Base-by-base conservation (phyloP, 2,888 invertebrate species). In the Netelia virgata region DNA sequence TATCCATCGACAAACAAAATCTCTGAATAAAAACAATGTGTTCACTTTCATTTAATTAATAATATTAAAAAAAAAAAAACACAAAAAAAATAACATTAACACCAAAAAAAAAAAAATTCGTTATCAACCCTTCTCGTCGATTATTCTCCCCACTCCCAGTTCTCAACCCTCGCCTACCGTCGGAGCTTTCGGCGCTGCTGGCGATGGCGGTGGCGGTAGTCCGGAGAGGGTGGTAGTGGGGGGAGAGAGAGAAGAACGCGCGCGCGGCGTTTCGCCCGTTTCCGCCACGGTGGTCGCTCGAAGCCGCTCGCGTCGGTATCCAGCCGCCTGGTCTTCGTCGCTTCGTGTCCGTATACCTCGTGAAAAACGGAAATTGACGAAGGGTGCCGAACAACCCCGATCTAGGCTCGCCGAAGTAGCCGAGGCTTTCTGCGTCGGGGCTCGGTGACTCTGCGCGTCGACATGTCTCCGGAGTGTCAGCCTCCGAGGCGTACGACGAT, bases 391-490 rank as follows among this genome's bases (percentile, higher is more conserved):
- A 81, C 84, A 64, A 16, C 81, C 79, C 86, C 90, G 89, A 87
- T 16, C 83, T 10, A 82, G 50, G 53, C 78, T 86, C 88, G 84
- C 85, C 86, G 85, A 84, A 72, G 85, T 70, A 76, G 73, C 87
- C 80, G 86, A 87, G 28, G 88, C 86, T 83, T 88, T 88, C 86
- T 86, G 87, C 87, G 87, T 88, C 88, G 89, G 78, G 83, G 87
- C 64, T 80, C 78, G 63, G 83, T 73, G 70, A 82, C 82, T 85
- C 78, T 85, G 84, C 86, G 87, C 87, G 83, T 86, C 89, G 91
- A 90, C 89, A 90, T 89, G 90, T 91, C 89, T 88, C 88, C 89
- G 88, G 87, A 86, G 88, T 79, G 79, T 88, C 89, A 89, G 87
- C 81, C 89, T 89, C 89, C 88, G 87, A 86, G 88, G 87, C 88